Conservation (phyloP, 2,888 invertebrate species). For the Tineola bisselliella region DNA sequence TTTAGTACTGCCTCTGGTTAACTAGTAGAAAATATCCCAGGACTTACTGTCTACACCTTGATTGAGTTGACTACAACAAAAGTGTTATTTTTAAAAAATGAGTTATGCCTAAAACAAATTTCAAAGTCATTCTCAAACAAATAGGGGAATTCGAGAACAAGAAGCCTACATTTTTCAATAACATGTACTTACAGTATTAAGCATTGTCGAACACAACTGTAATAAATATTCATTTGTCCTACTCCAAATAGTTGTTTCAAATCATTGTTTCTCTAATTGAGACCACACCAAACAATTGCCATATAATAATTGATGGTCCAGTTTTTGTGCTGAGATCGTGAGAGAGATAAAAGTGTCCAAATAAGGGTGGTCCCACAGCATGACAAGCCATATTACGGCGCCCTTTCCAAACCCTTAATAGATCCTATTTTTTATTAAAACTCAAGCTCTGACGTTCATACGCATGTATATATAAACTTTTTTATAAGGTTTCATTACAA, state of each 20-base stretch:
- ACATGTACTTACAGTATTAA: background rate
- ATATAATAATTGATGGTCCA: background rate
- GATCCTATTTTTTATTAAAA: background rate
- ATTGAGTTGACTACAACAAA: too few species aligned
- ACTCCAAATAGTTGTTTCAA: background rate
- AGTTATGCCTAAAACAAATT: too few species aligned
- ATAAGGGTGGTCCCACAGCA: slow-evolving; percentile 10
- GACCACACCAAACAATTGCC: background rate
- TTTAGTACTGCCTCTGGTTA: too few species aligned
- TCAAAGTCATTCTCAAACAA: too few species aligned
- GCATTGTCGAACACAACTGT: background rate
- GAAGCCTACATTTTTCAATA: background rate
- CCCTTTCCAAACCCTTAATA: background rate
- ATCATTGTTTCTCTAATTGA: background rate
- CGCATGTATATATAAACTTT: too few species aligned
- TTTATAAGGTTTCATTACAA: too few species aligned
- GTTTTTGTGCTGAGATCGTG: slow-evolving; percentile 6
- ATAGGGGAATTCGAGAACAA: too few species aligned
- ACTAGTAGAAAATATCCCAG: too few species aligned
- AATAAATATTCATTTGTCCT: background rate
- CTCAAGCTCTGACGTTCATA: background rate
- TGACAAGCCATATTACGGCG: background rate
- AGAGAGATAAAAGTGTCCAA: slow-evolving; percentile 1
- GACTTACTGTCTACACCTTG: too few species aligned
- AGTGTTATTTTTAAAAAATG: too few species aligned